Base-by-base conservation (phyloP, 2,113 vertebrate species). In the Amazona guildingii region DNA sequence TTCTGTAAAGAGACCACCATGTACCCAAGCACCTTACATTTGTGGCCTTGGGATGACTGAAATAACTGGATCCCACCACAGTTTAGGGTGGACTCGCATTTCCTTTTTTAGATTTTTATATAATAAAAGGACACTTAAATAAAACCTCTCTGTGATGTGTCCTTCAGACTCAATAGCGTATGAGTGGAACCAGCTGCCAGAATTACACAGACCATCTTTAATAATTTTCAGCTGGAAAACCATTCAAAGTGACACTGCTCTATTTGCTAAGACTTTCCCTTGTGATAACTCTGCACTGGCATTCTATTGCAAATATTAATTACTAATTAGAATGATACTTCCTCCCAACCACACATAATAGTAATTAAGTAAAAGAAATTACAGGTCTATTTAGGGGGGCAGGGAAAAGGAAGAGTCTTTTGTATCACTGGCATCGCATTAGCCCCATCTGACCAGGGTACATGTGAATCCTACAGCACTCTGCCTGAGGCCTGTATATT, bases 351-450 rank as follows among this genome's bases (percentile, higher is more conserved):
- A 86, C 76, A 75, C 51, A 64, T 35, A 68, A 61, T 61, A 74
- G 68, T 81, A 80, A 93, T 95, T 90, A 95, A 86, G 75, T 62
- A 80, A 89, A 92, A 63, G 28, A 93, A 96, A 79, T 90, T 57
- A 85, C 54, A 88, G 59, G 35, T 69, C 52, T 72, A 46, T 70
- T 85, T 69, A 95, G 78, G 64, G 72, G 61, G 90, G 37, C 72
- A 83, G 54, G n/a, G 55, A 46, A 43, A 87, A 72, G 17, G 19
- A 19, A 77, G 29, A 57, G 21, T 33, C 33, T 41, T 73, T 28
- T 73, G 62, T 52, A 76, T 35, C 70, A 31, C 29, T 57, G 54
- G 41, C 37, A 69, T 2, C 81, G 51, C 46, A 55, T 46, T 6
- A 90, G 46, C 31, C 79, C 64, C 39, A 19, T 24, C 15, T 66